Conservation (phyloP, 2,797 vertebrate species). For the Potorous gilbertii region DNA sequence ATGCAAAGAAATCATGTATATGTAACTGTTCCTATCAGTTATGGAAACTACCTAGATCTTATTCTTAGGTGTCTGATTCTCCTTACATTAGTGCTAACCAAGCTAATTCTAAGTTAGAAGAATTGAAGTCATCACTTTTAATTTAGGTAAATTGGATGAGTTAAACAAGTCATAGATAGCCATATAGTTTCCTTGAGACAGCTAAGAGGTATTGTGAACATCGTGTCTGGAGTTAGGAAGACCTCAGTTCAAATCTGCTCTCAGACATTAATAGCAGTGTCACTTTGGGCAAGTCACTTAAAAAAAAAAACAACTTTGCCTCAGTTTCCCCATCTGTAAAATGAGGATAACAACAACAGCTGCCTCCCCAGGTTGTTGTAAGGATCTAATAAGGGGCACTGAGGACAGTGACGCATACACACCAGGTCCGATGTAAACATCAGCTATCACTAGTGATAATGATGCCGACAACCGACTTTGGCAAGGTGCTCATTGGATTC, state of each 20-base stretch:
- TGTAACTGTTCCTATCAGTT: background rate
- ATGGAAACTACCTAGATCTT: background rate
- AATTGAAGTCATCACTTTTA: background rate
- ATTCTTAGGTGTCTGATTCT: slow-evolving; percentile 14
- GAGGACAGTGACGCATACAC: no score
- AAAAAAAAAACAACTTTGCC: no score
- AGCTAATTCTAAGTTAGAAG: slow-evolving; percentile 27
- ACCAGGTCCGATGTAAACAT: no score
- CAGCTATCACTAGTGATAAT: no score
- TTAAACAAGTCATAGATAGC: background rate
- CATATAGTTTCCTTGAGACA: background rate
- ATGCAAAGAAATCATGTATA: background rate
- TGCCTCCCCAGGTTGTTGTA: no score
- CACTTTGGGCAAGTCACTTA: no score
- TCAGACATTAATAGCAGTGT: no score
- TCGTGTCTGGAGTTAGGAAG: no score
- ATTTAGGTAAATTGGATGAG: background rate
- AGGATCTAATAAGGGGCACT: no score
- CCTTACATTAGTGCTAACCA: background rate
- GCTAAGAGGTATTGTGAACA: background rate
- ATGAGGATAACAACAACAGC: no score
- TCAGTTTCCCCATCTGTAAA: no score
- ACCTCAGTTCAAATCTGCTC: no score
- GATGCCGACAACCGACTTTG: background rate
- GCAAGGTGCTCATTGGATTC: background rate